A percentile compares a stretch with the other conserved stretches of the same genome.
These are phyloP conservation scores for Craniophora ligustri DNA, from an alignment of 2,888 invertebrate species.

Conservation along the genomic window DNA sequence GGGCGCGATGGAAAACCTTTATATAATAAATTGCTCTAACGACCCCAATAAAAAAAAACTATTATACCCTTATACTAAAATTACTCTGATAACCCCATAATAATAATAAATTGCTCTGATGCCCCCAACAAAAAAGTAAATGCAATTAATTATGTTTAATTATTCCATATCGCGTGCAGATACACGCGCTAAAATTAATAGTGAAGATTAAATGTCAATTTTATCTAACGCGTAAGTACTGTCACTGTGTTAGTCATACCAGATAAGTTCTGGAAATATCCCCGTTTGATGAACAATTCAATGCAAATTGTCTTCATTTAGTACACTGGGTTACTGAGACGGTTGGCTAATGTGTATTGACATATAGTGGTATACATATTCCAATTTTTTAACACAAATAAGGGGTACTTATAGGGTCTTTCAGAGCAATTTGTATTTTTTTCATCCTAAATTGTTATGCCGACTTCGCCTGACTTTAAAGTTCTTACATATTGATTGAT, in stretches of 20 bases:
- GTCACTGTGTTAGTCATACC: slow-evolving; percentile 39
- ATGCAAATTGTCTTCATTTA: slow-evolving; percentile 51
- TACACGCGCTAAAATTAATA: slow-evolving; percentile 30
- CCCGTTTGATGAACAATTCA: slow-evolving; percentile 39
- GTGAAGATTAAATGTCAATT: slow-evolving; percentile 31
- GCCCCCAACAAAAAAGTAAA: neutral
- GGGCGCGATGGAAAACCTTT: too few relatives aligned
- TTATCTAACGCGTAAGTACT: slow-evolving; percentile 33
- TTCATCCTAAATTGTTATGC: too few relatives aligned
- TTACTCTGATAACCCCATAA: neutral
- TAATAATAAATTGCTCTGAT: neutral
- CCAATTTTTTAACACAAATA: too few relatives aligned
- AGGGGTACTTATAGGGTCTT: too few relatives aligned
- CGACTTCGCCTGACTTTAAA: too few relatives aligned
- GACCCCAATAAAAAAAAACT: too few relatives aligned
- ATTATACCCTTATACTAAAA: neutral
- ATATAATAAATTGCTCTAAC: too few relatives aligned
- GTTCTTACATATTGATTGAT: too few relatives aligned
- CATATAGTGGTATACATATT: neutral
- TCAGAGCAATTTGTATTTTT: too few relatives aligned
- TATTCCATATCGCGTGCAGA: slow-evolving; percentile 11
- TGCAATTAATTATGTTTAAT: neutral
- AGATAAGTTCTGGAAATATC: slow-evolving; percentile 46
- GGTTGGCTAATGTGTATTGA: slow-evolving; percentile 21
- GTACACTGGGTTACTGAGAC: slow-evolving; percentile 43